Evolutionary conservation across 2,888 invertebrate species (phyloP).

Genomic region (Gymnocheta viridis): DNA sequence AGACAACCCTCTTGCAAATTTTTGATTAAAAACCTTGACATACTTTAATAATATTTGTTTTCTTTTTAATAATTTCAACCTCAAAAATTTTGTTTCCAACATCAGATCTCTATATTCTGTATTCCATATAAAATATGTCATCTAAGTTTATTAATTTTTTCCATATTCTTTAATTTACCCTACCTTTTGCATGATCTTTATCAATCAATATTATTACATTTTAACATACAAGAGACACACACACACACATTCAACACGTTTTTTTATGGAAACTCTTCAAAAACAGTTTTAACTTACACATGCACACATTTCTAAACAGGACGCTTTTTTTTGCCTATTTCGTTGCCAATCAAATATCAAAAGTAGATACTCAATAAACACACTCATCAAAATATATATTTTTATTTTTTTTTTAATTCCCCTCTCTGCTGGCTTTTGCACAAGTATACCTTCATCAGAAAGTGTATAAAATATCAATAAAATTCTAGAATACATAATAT

Average conservation of each 20-base stretch:
- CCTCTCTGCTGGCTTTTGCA: neutral
- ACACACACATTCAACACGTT: neutral
- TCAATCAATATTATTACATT: conserved; percentile 61
- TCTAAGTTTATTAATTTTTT: conserved; percentile 32
- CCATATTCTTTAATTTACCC: neutral
- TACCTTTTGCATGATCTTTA: neutral
- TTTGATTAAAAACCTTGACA: neutral
- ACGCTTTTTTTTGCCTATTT: conserved; percentile 66
- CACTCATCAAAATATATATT: conserved; percentile 54
- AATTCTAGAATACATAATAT: conserved; percentile 42
- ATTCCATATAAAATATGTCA: conserved; percentile 32
- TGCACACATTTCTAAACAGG: conserved; percentile 44
- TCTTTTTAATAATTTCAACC: neutral
- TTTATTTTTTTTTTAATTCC: neutral
- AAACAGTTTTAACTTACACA: neutral
- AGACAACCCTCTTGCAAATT: too few relatives aligned
- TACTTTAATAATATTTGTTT: neutral
- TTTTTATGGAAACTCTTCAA: neutral
- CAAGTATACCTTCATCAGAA: conserved; percentile 30
- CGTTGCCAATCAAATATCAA: conserved; percentile 69
- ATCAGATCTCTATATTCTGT: neutral
- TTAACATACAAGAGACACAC: neutral
- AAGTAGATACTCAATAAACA: conserved; percentile 69
- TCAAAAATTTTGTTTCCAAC: neutral
- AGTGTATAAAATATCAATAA: conserved; percentile 68